Evolutionary conservation across 2,888 invertebrate genomes (phyloP), one percentile per base, ranked within the genome.

Genomic region (Agonopterix alstromeriana): DNA sequence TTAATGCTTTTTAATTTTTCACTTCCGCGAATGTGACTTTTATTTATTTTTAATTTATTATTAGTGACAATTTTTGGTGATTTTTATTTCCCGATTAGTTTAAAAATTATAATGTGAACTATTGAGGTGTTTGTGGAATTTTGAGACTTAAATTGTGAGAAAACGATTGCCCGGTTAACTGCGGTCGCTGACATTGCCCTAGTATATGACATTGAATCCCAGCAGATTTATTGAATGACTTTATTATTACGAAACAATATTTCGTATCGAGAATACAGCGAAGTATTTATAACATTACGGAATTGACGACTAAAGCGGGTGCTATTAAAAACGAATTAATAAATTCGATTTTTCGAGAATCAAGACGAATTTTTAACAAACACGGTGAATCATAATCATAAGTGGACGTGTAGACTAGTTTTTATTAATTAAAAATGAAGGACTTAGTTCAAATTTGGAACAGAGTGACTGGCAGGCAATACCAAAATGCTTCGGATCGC

Each of bases 391-490:
- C 5, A 36, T 8, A 45, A 1, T 43, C 17, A 10, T 35, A 35
- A 4, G 43, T 10, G 43, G 17, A 42, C 42, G 43, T 35, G 8
- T 27, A 38, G 10, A 38, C 9, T 2, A 38, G n/a, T 38, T 27
- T 38, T 38, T 12, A 42, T 49, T 71, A 0, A 27, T 27, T 47
- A 52, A 76, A 64, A 58, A 93, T 93, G 93, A 93, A 93, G 77
- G 93, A 93, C 58, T 70, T 93, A 11, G 79, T 85, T 58, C 90
- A 91, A 75, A 90, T 92, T 57, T 93, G 90, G 90, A 88, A 77
- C 46, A 76, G 79, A 35, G 73, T 90, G 36, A 70, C 91, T 45
- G 85, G 89, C 2, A 78, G 90, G 48, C 86, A 88, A 10, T 93
- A 92, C 62, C 90, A 91, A 36, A 90, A 85, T 63, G 73, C 78